These are phyloP conservation scores for Ambastaia sidthimunki DNA, from an alignment of 2,797 vertebrate species.

Conservation along the genomic window DNA sequence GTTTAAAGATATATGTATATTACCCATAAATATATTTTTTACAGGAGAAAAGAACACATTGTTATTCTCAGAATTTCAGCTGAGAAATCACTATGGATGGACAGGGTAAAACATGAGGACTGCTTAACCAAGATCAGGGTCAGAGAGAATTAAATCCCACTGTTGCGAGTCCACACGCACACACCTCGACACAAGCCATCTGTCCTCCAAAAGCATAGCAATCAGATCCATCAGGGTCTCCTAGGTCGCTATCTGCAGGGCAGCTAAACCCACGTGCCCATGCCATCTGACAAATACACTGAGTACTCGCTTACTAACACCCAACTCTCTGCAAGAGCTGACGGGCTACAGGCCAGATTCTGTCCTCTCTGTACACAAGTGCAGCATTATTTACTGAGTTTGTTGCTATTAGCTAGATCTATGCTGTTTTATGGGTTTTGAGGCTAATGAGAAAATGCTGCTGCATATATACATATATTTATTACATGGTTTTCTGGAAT, in stretches of 20 bases:
- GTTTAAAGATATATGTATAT: not conserved
- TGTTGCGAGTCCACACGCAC: conserved; percentile 58
- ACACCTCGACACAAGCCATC: conserved; percentile 71
- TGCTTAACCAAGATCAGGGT: conserved; percentile 69
- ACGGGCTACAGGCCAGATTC: conserved; percentile 24
- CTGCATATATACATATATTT: not conserved
- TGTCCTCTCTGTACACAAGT: not conserved
- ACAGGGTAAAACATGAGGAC: conserved; percentile 24
- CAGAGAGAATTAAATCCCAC: conserved; percentile 74
- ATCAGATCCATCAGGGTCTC: conserved; percentile 72
- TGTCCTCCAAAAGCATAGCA: conserved; percentile 72
- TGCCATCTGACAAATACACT: conserved; percentile 60
- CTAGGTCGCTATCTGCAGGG: conserved; percentile 64
- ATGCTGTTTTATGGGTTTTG: not conserved
- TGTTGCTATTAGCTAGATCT: conserved; percentile 12
- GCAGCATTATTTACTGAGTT: conserved; percentile 28
- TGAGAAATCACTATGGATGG: not conserved
- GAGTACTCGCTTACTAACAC: conserved; percentile 36
- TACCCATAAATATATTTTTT: not conserved
- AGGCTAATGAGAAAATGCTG: not conserved
- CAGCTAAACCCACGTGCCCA: conserved; percentile 63
- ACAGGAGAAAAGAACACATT: conserved; percentile 38
- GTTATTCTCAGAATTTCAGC: conserved; percentile 29
- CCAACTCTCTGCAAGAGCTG: conserved; percentile 36
- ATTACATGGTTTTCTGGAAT: not conserved